Evolutionary conservation across 2,113 vertebrate genomes (phyloP), one percentile per base, ranked within the genome.

Genomic region (Etheostoma cragini): DNA sequence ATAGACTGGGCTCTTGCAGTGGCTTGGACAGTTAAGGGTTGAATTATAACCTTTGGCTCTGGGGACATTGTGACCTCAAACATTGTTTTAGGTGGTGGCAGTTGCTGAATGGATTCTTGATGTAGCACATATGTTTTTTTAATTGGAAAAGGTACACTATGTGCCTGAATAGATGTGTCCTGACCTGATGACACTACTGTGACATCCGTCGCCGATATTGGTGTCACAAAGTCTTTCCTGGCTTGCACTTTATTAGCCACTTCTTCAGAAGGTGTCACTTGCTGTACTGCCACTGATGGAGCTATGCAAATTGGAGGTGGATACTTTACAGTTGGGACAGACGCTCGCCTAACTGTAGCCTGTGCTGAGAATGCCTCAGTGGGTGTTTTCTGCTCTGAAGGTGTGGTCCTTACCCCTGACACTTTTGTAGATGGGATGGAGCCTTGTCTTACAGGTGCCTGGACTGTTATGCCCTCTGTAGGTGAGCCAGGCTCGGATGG

Each of bases 401-500:
- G 46, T 78, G 89, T 79, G 52, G 81, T 92, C 52, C 80, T 89
- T 91, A 95, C 62, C 26, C 68, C 91, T 87, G 90, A 73, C 16
- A 90, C 75, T 54, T 83, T 91, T 66, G 86, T 81, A 83, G 91
- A 83, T 56, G 94, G 88, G 22, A 92, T 89, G 15, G 93, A 94
- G 5, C 91, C 88, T 85, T 84, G 88, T 84, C 91, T 92, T n/a
- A 94, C 69, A 56, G 94, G 94, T 73, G 95, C 95, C 71, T 97
- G 96, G 62, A 95, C 94, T 90, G 94, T 94, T 88, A 97, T 93
- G 74, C 91, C 84, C 72, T 98, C 97, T 66, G 97, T 97, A 80
- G 98, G 97, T 89, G 97, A 98, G 61, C 97, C 96, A 80, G 97
- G 97, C 84, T 99, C 97, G 87, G 97, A 99, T 69, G 98, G 98